Conservation (phyloP, 2,113 vertebrate species). For the Mustelus asterias region DNA sequence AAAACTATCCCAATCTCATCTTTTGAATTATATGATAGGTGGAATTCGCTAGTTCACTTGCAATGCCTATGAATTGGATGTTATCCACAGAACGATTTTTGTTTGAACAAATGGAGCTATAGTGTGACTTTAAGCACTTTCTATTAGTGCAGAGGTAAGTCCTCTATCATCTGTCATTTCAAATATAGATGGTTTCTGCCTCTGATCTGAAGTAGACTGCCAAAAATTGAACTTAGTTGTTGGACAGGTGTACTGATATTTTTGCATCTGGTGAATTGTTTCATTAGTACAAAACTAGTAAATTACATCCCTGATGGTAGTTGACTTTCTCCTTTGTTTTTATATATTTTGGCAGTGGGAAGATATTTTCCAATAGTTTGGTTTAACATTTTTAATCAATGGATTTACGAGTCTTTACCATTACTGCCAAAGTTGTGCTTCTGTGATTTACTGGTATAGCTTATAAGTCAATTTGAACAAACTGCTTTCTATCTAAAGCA, state of each 20-base stretch:
- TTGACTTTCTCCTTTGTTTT: neutral
- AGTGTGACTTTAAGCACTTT: neutral
- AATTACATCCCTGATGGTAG: neutral
- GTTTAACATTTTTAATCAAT: neutral
- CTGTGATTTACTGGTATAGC: neutral
- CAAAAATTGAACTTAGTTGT: neutral
- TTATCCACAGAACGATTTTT: neutral
- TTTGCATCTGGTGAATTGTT: neutral
- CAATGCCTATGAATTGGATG: neutral
- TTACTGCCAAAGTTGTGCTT: neutral
- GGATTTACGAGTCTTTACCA: neutral
- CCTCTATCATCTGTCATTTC: neutral
- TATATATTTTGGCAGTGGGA: neutral
- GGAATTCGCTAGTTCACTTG: neutral
- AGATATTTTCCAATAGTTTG: neutral
- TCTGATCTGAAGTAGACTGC: conserved; percentile 7
- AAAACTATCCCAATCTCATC: neutral
- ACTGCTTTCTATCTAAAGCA: neutral
- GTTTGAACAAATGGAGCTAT: neutral
- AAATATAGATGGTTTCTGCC: neutral
- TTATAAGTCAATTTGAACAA: neutral
- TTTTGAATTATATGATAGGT: neutral
- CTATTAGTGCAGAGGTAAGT: neutral
- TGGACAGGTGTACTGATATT: neutral
- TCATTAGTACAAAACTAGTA: no score